These are phyloP conservation scores for Chauna torquata DNA, from an alignment of 2,113 vertebrate species.

Conservation along the genomic window DNA sequence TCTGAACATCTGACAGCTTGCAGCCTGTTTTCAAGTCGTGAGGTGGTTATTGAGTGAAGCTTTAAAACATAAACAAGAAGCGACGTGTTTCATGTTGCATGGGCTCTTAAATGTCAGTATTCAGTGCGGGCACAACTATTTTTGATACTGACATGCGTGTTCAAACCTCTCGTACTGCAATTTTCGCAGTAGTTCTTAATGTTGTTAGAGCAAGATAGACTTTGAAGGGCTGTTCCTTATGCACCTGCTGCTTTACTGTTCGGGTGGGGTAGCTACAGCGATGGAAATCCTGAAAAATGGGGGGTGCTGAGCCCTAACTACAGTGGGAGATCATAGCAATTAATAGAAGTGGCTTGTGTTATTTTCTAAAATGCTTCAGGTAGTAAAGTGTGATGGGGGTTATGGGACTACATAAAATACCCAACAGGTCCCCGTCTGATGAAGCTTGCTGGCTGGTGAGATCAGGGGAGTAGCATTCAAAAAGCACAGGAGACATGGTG, in stretches of 20 bases:
- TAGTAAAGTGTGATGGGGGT: background rate
- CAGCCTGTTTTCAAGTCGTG: background rate
- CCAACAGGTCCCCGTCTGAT: fast-evolving
- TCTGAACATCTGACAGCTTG: background rate
- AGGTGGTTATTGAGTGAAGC: background rate
- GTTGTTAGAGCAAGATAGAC: background rate
- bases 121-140: background rate
- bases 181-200: background rate
- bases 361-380: background rate
- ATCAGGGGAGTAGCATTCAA: background rate
- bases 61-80: background rate
- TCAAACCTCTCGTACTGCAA: fast-evolving
- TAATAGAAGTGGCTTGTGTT: background rate
- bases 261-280: background rate
- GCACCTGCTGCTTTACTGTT: background rate
- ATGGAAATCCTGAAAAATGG: fast-evolving
- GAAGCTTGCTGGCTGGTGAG: background rate
- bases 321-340: background rate
- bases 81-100: background rate
- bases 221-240: fast-evolving
- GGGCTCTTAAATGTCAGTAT: background rate
- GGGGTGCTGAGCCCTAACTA: background rate
- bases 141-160: fast-evolving
- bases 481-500: fast-evolving
- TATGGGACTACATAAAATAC: background rate